These are phyloP conservation scores for Camelus dromedarius DNA, from an alignment of 2,113 vertebrate species.

Conservation along the genomic window DNA sequence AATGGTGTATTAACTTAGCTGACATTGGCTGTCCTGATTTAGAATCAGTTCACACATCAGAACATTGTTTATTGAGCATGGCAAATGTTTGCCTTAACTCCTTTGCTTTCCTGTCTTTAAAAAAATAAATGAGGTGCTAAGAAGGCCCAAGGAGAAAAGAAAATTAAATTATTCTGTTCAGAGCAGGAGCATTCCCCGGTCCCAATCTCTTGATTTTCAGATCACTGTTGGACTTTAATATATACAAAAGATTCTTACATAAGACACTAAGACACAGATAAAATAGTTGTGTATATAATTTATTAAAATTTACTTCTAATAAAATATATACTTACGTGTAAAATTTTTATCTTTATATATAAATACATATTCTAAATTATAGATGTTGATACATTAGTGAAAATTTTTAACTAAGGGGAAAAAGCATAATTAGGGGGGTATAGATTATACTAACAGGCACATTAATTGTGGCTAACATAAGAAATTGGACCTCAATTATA, in stretches of 20 bases:
- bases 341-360: not conserved
- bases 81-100: not conserved
- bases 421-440: not conserved
- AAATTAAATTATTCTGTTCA: not conserved
- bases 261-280: not conserved
- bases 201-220: not conserved
- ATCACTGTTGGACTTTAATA: not conserved
- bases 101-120: slow-evolving; percentile 21
- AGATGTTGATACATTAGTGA: not conserved
- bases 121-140: not conserved
- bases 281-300: not conserved
- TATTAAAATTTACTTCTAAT: not conserved
- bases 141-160: not conserved
- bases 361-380: not conserved
- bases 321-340: not conserved
- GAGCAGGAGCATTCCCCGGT: not conserved
- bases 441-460: not conserved
- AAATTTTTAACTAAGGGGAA: not conserved
- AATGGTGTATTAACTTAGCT: not conserved
- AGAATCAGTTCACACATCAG: not conserved
- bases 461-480: not conserved
- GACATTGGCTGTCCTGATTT: not conserved
- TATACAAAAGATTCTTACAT: not conserved
- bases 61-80: not conserved
- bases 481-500: not conserved